phyloP scores from a whole-genome alignment of 2,888 invertebrate species.

The Pristionchus arcanus region DNA sequence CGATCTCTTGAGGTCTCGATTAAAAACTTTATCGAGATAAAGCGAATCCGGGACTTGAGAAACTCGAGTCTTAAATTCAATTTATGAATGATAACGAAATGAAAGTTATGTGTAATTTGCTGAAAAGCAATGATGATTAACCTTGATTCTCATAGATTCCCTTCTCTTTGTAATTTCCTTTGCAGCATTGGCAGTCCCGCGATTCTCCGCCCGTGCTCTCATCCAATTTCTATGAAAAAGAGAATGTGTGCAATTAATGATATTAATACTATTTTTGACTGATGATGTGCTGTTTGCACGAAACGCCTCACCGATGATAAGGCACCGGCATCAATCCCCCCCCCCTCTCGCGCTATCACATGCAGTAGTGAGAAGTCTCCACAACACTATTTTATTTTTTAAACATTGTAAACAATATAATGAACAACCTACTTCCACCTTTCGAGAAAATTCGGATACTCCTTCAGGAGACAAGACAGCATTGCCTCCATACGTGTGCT shows the following conservation, averaged over 20 bases:
- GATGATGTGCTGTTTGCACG: no score
- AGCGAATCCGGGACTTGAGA: slow-evolving; percentile 1
- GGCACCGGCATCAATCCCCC: no score
- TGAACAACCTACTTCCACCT: background rate
- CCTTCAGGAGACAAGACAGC: background rate
- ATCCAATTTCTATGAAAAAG: background rate
- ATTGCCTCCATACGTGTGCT: background rate
- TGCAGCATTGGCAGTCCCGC: background rate
- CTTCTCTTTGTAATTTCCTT: background rate
- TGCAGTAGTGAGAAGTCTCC: no score
- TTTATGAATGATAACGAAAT: background rate
- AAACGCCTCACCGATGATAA: no score
- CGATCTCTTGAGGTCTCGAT: slow-evolving; percentile 41
- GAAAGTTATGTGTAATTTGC: no score
- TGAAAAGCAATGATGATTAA: background rate
- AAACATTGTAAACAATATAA: background rate
- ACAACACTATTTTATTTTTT: no score
- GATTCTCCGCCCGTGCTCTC: background rate
- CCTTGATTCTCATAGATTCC: slow-evolving; percentile 42
- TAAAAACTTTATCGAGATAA: slow-evolving; percentile 21
- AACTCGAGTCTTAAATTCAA: background rate
- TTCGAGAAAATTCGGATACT: background rate
- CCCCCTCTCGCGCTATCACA: no score
- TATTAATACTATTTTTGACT: background rate
- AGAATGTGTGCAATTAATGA: background rate